A percentile compares a stretch with the other conserved stretches of the same genome.
These are phyloP conservation scores for Mormyrops attenuatus DNA, from an alignment of 2,797 vertebrate species.

Conservation along the genomic window DNA sequence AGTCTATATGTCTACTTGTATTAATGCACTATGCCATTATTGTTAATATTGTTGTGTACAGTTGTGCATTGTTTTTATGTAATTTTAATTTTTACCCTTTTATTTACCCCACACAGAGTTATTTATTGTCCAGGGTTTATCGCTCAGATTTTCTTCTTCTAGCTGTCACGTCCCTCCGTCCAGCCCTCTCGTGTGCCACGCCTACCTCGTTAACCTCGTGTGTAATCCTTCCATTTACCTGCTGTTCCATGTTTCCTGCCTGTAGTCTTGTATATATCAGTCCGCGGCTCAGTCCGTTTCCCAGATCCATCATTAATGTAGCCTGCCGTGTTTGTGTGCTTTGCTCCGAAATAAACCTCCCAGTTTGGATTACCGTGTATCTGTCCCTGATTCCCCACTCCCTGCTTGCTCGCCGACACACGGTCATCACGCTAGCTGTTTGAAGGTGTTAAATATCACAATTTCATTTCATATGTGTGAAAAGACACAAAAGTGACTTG, in stretches of 20 bases:
- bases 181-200: too few species aligned
- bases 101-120: not conserved
- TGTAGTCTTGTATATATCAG: too few species aligned
- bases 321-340: too few species aligned
- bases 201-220: too few species aligned
- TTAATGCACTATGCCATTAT: not conserved
- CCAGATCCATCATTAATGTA: too few species aligned
- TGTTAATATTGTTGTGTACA: not conserved
- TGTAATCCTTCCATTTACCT: too few species aligned
- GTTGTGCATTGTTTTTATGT: not conserved
- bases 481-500: not conserved
- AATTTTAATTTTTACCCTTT: not conserved
- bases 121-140: not conserved
- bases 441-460: not conserved
- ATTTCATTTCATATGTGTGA: not conserved
- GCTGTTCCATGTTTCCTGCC: too few species aligned
- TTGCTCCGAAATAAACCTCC: too few species aligned
- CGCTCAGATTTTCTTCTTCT: not conserved
- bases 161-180: not conserved
- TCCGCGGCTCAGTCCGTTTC: too few species aligned
- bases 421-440: not conserved
- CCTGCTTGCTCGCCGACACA: too few species aligned
- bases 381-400: too few species aligned
- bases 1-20: not conserved
- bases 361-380: too few species aligned